Evolutionary conservation across 2,113 vertebrate genomes (phyloP).

Genomic region (Lepus europaeus): DNA sequence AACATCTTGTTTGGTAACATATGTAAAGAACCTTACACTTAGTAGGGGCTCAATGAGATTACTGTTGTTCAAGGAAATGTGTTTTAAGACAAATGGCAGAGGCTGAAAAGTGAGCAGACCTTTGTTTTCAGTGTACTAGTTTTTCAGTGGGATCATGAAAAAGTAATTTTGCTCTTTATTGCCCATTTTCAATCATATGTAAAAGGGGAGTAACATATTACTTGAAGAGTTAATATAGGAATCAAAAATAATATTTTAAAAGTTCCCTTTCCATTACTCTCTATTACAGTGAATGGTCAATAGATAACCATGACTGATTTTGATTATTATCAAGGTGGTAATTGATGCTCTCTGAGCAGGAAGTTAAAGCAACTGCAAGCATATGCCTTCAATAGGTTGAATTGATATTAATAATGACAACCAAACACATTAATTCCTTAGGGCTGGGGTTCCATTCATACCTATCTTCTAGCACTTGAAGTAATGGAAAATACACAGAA

Average conservation of each 20-base stretch:
- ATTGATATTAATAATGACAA: background rate
- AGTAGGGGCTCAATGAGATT: background rate
- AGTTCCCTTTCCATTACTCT: background rate
- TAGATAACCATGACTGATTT: background rate
- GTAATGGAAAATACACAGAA: background rate
- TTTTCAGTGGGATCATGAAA: background rate
- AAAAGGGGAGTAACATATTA: background rate
- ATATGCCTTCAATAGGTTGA: background rate
- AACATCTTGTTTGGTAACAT: background rate
- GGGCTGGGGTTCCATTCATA: background rate
- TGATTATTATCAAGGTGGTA: background rate
- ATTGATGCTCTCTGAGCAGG: background rate
- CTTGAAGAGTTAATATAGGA: background rate
- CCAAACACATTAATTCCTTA: background rate
- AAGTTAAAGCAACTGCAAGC: background rate
- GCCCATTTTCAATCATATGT: background rate
- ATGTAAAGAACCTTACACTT: background rate
- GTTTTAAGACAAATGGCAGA: background rate
- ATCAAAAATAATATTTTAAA: background rate
- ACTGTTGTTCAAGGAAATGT: background rate
- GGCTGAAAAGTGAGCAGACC: background rate
- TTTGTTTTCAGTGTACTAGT: background rate
- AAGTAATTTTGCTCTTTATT: background rate
- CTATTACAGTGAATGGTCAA: background rate
- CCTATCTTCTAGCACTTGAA: background rate